Base-by-base conservation (phyloP, 2,113 vertebrate species). In the Anhinga anhinga region DNA sequence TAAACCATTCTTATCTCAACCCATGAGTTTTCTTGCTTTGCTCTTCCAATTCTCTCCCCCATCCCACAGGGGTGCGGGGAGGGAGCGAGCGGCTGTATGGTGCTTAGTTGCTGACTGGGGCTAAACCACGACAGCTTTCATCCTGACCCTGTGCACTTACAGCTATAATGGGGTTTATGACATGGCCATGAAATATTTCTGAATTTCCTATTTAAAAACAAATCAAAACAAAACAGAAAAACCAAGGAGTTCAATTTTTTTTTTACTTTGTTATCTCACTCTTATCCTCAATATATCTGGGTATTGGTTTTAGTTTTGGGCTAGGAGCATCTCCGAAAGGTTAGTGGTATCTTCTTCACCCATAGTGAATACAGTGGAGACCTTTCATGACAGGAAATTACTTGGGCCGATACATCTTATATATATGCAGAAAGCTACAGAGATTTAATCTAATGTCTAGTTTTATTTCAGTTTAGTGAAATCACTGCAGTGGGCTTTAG, bases 391-490 rank as follows among this genome's bases (percentile, higher is more conserved):
- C 88, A 77, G 69, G 50, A 91, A 55, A 78, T 81, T 7, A 44
- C 22, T 77, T 88, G 22, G 32, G 32, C 32, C 36, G 88, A 21
- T 21, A 50, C 32, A 38, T 83, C 10, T 71, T 74, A 40, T 18
- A 49, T 65, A 38, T 44, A 82, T 47, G 23, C 80, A 86, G 74
- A 91, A 95, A 86, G 52, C 73, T 82, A 59, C 40, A 65, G 76
- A 93, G 47, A 82, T 82, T 88, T 89, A 79, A 84, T 84, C 36
- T 45, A 61, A 91, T 30, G 29, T 84, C 13, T 79, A 84, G 61
- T 94, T 97, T 93, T 94, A 82, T 95, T 95, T 96, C 63, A 61
- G 61, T 86, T 93, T 71, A 89, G 61, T 86, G 49, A 91, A 95
- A 96, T 86, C 65, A 62, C 83, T 91, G 70, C 53, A 79, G 10